Percentiles rank a stretch among this genome's conserved stretches.
Evolutionary conservation across 2,888 invertebrate genomes (phyloP).

Genomic region (Danaus chrysippus): DNA sequence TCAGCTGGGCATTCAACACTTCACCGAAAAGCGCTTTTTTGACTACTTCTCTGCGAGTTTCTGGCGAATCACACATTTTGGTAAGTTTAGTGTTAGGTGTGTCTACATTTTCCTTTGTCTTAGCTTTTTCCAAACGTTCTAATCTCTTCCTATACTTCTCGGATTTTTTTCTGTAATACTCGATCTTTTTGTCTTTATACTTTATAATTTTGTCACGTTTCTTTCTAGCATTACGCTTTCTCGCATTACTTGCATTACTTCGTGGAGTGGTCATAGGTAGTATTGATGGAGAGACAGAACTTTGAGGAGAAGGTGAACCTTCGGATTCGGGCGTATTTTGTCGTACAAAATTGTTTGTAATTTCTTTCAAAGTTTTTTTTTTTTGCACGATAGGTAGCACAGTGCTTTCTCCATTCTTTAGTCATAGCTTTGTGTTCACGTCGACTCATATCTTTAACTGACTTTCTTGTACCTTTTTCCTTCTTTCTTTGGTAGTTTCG

Average conservation of each 20-base stretch:
- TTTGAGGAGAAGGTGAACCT: conserved; percentile 14
- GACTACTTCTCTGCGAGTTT: conserved; percentile 17
- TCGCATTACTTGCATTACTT: conserved; percentile 19
- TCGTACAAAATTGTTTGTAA: conserved; percentile 24
- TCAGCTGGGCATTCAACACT: conserved; percentile 19
- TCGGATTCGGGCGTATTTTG: conserved; percentile 25
- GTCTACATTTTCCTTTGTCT: conserved; percentile 11
- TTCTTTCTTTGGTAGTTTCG: conserved; percentile 21
- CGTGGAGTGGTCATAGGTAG: conserved; percentile 16
- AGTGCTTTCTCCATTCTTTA: conserved; percentile 27
- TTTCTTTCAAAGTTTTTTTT: conserved; percentile 30
- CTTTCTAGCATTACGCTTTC: conserved; percentile 4
- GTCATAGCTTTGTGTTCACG: conserved; percentile 27
- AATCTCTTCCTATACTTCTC: conserved; percentile 20
- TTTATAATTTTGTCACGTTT: not conserved
- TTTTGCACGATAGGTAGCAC: conserved; percentile 24
- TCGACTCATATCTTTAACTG: conserved; percentile 24
- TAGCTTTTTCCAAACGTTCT: conserved; percentile 16
- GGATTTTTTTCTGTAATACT: conserved; percentile 3
- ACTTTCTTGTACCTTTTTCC: conserved; percentile 23
- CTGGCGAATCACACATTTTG: conserved; percentile 11
- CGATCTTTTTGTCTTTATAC: not conserved
- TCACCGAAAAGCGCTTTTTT: conserved; percentile 21
- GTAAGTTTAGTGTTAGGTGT: conserved; percentile 17
- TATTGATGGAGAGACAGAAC: no score